Evolutionary conservation across 2,888 invertebrate species (phyloP).

Genomic region (Conistra vaccinii): DNA sequence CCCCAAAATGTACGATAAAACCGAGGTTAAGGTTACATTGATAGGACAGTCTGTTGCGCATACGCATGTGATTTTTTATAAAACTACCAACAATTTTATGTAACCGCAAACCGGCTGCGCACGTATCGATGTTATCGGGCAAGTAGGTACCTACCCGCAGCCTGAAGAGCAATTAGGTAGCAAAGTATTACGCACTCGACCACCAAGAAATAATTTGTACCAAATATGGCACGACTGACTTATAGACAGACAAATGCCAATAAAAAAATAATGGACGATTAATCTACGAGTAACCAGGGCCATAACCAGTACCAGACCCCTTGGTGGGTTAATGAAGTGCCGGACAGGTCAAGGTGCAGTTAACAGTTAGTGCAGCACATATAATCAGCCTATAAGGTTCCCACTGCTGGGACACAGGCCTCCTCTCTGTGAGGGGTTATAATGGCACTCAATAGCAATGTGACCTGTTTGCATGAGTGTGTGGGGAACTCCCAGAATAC

Average conservation of each 20-base stretch:
- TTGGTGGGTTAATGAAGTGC: not conserved
- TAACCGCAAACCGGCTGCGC: not conserved
- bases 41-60: constrained; percentile 1
- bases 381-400: too few species aligned
- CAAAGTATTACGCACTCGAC: not conserved
- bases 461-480: not conserved
- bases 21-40: not conserved
- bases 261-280: constrained; percentile 26
- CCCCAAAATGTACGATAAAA: not conserved
- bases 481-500: not conserved
- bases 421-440: too few species aligned
- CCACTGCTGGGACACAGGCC: too few species aligned
- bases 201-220: constrained; percentile 22
- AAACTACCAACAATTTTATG: not conserved
- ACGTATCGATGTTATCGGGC: not conserved
- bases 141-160: not conserved
- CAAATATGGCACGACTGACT: constrained; percentile 12
- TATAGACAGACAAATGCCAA: constrained; percentile 14
- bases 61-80: not conserved
- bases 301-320: not conserved
- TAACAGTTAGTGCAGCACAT: not conserved
- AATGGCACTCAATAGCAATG: not conserved
- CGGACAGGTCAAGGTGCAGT: not conserved
- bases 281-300: not conserved
- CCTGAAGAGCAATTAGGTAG: not conserved